Base-by-base conservation (phyloP, 92 coral and sea anemone species). In the Siderastrea siderea region DNA sequence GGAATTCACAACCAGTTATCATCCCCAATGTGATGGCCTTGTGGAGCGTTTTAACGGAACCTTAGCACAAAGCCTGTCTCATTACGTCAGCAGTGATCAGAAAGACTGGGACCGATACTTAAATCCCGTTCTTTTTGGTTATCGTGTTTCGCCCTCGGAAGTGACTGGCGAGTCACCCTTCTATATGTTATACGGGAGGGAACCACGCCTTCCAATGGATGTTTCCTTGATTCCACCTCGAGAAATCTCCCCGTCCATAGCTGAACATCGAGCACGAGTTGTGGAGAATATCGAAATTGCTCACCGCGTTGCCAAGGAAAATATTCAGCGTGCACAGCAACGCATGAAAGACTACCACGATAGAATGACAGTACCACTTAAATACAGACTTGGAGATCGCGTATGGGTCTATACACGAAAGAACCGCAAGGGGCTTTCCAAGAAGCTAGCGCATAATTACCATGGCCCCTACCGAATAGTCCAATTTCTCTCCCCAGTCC, bases 251-350 rank as follows among this genome's bases (percentile, higher is more conserved):
- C 38, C 38, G 38, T 26, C 38, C 38, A 26, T 72, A 1, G 38
- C 57, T 15, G 17, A 15, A 15, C 69, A 90, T 66, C 79, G 93
- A 2, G 77, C 75, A 5, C 87, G 86, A 1, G 71, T 91, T 6
- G 91, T 91, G 6, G 81, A 83, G 45, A 87, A 81, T 51, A 81
- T 91, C 3, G 76, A 91, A 48, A 84, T 68, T 9, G 84, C 89
- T 0, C 94, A 87, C 47, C 76, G 81, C 46, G 52, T 90, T 2
- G 93, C 90, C 9, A 64, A 84, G 0, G 81, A 70, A 6, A 90
- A 90, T 47, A 86, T 90, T 11, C 87, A 90, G 68, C 86, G 85
- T 4, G 93, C 86, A 0, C 93, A 86, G 83, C 90, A 85, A n/a
- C 6, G 68, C 1, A 85, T 79, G 91, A 90, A 90, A 54, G 82